phyloP scores from a whole-genome alignment of 64 coral and sea anemone species.

The Orbicella faveolata region DNA sequence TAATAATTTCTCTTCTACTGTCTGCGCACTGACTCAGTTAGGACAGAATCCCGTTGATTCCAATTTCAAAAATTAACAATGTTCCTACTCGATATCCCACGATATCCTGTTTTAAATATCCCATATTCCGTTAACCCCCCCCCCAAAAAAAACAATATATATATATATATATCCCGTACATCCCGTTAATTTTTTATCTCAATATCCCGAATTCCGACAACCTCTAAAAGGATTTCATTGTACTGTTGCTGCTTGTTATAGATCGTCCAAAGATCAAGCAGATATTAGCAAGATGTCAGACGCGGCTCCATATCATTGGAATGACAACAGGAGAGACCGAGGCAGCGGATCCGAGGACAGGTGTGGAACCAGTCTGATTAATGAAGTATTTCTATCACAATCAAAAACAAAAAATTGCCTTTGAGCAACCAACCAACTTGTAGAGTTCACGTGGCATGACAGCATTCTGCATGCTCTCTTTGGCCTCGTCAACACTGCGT shows the following conservation, averaged over 20 bases:
- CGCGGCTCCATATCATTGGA: constrained; percentile 81
- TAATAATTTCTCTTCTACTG: too few relatives aligned
- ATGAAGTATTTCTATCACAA: neutral
- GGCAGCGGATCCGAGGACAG: constrained; percentile 55
- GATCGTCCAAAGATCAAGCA: constrained; percentile 46
- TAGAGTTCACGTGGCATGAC: neutral
- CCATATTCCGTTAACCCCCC: neutral
- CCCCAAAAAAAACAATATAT: neutral
- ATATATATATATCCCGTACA: too few relatives aligned
- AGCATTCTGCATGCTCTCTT: too few relatives aligned
- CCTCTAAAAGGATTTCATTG: neutral
- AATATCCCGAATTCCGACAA: too few relatives aligned
- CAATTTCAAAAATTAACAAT: too few relatives aligned
- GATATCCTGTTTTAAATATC: too few relatives aligned
- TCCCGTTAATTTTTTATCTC: too few relatives aligned
- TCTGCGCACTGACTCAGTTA: too few relatives aligned
- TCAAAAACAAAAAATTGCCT: neutral
- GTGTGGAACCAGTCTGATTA: neutral
- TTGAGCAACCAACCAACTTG: neutral
- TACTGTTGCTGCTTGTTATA: neutral
- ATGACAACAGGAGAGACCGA: constrained; percentile 19
- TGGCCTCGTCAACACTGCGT: too few relatives aligned
- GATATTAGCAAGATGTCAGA: constrained; percentile 77
- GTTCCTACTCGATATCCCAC: too few relatives aligned
- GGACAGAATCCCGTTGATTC: too few relatives aligned